Percentiles rank a stretch among this genome's conserved stretches.
Evolutionary conservation across 30 jellyfish, hydroid and myxozoan genomes (phyloP).

Genomic region (Morbakka virulenta): DNA sequence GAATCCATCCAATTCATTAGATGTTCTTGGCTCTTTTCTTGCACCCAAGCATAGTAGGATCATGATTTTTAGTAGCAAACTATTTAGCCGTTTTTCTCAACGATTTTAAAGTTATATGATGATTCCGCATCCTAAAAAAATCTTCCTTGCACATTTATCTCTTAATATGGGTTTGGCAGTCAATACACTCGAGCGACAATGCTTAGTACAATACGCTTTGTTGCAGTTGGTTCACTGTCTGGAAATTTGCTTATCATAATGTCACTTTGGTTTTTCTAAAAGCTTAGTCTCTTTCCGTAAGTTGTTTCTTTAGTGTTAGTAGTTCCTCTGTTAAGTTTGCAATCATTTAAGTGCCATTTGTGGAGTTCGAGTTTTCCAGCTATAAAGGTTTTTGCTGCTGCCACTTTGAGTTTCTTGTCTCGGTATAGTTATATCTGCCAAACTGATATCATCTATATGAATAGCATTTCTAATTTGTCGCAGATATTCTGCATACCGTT

Average conservation of each 20-base stretch:
- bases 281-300: constrained; percentile 20
- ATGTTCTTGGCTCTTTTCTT: neutral
- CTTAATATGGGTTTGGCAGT: constrained; percentile 27
- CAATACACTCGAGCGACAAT: constrained; percentile 1
- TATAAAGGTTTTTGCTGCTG: neutral
- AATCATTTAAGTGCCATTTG: constrained; percentile 32
- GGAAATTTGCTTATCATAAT: constrained; percentile 3
- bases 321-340: neutral
- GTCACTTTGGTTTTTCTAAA: constrained; percentile 27
- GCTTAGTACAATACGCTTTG: constrained; percentile 27
- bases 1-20: constrained; percentile 4
- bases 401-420: neutral
- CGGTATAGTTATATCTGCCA: constrained; percentile 1
- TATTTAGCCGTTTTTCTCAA: constrained; percentile 1
- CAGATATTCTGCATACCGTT: constrained; percentile 1
- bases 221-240: neutral
- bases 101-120: neutral
- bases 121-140: constrained; percentile 3
- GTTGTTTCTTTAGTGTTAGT: neutral
- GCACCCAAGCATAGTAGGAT: constrained; percentile 11
- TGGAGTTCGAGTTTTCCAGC: constrained; percentile 29
- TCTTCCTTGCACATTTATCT: constrained; percentile 6
- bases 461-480: constrained; percentile 21
- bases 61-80: constrained; percentile 1
- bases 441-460: constrained; percentile 39